Conservation (phyloP, 2,797 vertebrate genomes). For the Luscinia luscinia region DNA sequence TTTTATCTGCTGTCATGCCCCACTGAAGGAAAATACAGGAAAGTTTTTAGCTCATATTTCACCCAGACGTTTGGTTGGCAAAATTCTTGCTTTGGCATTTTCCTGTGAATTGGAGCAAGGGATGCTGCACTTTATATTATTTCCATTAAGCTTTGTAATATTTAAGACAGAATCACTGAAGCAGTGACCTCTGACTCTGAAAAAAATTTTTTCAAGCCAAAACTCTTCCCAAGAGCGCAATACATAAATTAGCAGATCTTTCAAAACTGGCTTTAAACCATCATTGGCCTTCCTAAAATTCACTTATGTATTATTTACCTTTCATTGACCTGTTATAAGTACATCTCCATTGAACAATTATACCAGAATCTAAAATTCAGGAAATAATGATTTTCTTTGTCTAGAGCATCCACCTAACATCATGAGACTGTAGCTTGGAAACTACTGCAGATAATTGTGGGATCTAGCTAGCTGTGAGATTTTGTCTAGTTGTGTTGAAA, state of each 20-base stretch:
- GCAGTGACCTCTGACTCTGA: not conserved
- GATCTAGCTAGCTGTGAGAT: not conserved
- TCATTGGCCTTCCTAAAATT: not conserved
- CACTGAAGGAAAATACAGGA: not conserved
- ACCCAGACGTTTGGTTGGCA: not conserved
- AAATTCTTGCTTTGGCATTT: not conserved
- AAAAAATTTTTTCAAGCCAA: not conserved
- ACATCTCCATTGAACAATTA: not conserved
- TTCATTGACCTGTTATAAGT: not conserved
- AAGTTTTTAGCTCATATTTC: not conserved
- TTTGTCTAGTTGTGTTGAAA: not conserved
- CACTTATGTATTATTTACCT: not conserved
- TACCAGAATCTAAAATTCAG: not conserved
- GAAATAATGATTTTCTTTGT: not conserved
- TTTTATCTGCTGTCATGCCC: not conserved
- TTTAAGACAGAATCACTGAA: not conserved
- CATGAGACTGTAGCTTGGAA: not conserved
- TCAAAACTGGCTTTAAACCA: conserved; percentile 3
- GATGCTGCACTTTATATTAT: not conserved
- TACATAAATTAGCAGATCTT: not conserved
- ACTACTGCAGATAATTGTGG: not conserved
- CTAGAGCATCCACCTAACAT: not conserved
- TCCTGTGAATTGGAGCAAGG: not conserved
- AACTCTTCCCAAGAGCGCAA: not conserved
- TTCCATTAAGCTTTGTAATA: not conserved